phyloP scores from a whole-genome alignment of 2,888 invertebrate genomes.

The Salticus scenicus region DNA sequence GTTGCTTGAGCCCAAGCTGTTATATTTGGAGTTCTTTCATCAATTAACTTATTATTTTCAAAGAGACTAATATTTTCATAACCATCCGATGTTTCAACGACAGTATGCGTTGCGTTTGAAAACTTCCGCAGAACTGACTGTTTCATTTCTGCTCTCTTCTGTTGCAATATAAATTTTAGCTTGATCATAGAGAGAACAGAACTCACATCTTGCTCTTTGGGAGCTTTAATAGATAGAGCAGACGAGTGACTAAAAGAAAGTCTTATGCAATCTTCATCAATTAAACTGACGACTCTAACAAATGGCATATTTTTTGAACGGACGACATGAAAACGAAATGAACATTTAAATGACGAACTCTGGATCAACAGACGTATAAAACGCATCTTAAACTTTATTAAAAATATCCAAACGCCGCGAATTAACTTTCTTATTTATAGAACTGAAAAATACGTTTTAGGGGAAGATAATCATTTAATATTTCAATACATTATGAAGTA shows the following conservation, averaged over 20 bases:
- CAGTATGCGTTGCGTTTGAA: not conserved
- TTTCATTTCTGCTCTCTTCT: conserved; percentile 27
- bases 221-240: not conserved
- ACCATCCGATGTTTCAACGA: not conserved
- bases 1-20: conserved; percentile 72
- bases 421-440: no score
- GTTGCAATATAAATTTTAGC: conserved; percentile 13
- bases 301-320: not conserved
- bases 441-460: no score
- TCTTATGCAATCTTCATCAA: not conserved
- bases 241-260: not conserved
- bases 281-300: conserved; percentile 23
- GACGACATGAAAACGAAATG: not conserved
- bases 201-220: conserved; percentile 21
- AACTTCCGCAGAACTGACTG: not conserved
- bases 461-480: no score
- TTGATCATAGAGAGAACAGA: conserved; percentile 24
- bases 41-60: conserved; percentile 35
- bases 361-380: not conserved
- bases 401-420: no score
- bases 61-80: conserved; percentile 36
- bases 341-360: not conserved
- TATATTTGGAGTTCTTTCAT: conserved; percentile 42
- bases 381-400: not conserved
- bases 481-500: no score